These are phyloP conservation scores for Archivesica marissinica DNA, from an alignment of 1,140 invertebrate species.

Conservation along the genomic window DNA sequence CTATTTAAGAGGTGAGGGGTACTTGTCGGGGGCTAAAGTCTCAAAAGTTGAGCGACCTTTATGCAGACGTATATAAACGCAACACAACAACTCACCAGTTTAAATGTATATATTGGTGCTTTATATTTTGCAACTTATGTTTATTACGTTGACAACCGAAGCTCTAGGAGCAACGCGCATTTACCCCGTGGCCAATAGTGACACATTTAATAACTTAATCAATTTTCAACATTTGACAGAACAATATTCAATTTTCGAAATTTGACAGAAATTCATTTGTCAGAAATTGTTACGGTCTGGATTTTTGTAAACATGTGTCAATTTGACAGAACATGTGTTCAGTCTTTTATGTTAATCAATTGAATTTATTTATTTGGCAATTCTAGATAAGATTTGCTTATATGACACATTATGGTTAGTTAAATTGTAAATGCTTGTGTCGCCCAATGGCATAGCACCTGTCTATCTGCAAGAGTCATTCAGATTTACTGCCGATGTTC, in stretches of 20 bases:
- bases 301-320: not conserved
- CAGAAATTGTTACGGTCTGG: not conserved
- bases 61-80: not conserved
- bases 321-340: not conserved
- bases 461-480: too few relatives aligned
- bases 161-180: not conserved
- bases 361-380: too few relatives aligned
- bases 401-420: too few relatives aligned
- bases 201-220: slow-evolving; percentile 18
- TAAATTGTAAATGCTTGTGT: too few relatives aligned
- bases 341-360: too few relatives aligned
- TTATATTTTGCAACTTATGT: slow-evolving; percentile 22
- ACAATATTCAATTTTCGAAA: not conserved
- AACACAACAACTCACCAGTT: not conserved
- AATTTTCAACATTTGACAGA: slow-evolving; percentile 8
- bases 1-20: too few relatives aligned
- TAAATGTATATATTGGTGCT: not conserved
- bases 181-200: not conserved
- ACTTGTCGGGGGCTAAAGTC: not conserved
- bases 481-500: too few relatives aligned
- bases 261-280: slow-evolving; percentile 1
- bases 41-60: not conserved
- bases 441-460: too few relatives aligned
- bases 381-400: too few relatives aligned
- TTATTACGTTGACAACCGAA: not conserved